Evolutionary conservation across 2,113 vertebrate species (phyloP).

Genomic region (Spilogale gracilis): DNA sequence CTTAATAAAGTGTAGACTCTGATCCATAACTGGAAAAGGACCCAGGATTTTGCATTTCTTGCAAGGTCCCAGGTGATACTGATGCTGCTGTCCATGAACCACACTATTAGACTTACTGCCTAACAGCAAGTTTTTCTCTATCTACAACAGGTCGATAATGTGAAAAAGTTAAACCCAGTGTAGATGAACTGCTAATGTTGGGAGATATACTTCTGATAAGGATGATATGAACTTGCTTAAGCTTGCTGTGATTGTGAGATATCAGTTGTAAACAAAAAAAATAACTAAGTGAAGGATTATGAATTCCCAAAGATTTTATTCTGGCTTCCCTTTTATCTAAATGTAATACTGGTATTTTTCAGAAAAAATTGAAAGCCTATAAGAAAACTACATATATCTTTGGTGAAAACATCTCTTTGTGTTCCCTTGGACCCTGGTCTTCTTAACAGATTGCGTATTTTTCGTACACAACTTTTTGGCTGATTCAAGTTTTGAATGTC

Average conservation of each 20-base stretch:
- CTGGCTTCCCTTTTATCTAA: constrained; percentile 26
- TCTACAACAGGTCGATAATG: background rate
- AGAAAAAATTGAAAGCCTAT: background rate
- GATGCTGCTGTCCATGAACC: background rate
- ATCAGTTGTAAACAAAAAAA: background rate
- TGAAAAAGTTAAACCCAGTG: constrained; percentile 50
- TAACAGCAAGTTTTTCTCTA: background rate
- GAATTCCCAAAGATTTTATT: background rate
- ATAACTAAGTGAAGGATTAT: background rate
- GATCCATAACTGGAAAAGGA: background rate
- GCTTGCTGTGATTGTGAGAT: background rate
- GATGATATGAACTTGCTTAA: background rate
- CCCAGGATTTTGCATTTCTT: background rate
- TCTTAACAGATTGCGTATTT: background rate
- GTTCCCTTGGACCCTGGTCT: background rate
- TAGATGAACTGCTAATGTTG: background rate
- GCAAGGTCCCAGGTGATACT: background rate
- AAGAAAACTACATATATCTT: background rate
- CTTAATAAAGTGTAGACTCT: background rate
- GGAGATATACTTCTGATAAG: constrained; percentile 19
- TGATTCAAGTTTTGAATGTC: constrained; percentile 49
- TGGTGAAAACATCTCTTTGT: background rate
- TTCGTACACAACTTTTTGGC: background rate
- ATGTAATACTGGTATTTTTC: background rate
- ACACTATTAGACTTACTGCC: background rate